Evolutionary conservation across 2,888 invertebrate genomes (phyloP).

Genomic region (Caenorhabditis auriculariae): DNA sequence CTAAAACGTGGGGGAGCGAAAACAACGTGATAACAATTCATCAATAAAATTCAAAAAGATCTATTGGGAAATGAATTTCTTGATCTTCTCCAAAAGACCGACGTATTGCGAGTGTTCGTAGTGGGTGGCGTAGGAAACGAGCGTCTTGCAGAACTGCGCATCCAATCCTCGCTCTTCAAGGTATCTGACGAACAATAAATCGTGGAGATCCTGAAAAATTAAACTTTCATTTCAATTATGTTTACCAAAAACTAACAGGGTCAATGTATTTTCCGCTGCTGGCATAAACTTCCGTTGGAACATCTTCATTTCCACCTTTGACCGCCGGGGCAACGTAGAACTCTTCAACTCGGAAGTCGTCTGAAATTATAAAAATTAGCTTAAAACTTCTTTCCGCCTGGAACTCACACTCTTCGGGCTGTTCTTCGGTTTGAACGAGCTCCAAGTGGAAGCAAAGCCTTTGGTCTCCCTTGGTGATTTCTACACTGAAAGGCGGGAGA

Average conservation of each 20-base stretch:
- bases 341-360: constrained; percentile 89
- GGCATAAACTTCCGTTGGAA: constrained; percentile 80
- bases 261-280: constrained; percentile 92
- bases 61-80: constrained; percentile 74
- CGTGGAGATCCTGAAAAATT: constrained; percentile 52
- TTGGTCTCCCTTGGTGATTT: constrained; percentile 76
- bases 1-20: too few relatives aligned
- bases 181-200: constrained; percentile 78
- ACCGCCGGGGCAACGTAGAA: constrained; percentile 73
- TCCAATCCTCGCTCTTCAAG: constrained; percentile 93
- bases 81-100: constrained; percentile 80
- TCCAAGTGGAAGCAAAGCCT: constrained; percentile 65
- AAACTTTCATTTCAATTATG: neutral
- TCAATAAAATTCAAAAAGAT: too few relatives aligned
- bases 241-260: constrained; percentile 74
- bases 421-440: constrained; percentile 53
- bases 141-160: constrained; percentile 85
- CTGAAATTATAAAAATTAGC: constrained; percentile 70
- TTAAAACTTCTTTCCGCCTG: neutral
- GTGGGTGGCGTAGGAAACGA: constrained; percentile 83
- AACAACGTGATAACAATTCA: neutral
- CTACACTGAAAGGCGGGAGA: constrained; percentile 86
- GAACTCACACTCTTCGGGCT: constrained; percentile 64
- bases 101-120: constrained; percentile 93
- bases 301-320: constrained; percentile 76